Conservation (phyloP, 2,888 invertebrate species). For the Amblyjoppa proteus region DNA sequence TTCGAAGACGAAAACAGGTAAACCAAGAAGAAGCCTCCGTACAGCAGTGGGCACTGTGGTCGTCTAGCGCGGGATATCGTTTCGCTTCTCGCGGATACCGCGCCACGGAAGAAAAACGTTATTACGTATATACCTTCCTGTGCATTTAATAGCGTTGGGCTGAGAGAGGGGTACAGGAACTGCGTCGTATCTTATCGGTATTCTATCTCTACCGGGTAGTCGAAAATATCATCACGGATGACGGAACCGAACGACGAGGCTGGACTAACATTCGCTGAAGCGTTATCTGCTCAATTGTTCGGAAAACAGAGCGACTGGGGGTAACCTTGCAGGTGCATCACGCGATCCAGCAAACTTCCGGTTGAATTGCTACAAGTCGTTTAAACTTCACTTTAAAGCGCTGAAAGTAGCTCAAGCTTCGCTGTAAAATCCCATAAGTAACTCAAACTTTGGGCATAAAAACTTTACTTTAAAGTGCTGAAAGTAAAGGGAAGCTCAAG, state of each 20-base stretch:
- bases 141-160: neutral
- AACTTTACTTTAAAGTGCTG: neutral
- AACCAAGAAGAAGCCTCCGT: conserved; percentile 31
- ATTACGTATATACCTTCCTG: conserved; percentile 38
- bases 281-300: neutral
- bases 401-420: neutral
- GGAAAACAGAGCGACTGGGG: neutral
- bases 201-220: conserved; percentile 5
- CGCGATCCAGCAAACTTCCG: neutral
- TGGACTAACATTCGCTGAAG: neutral
- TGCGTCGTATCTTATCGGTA: conserved; percentile 48
- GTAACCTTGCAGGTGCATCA: neutral
- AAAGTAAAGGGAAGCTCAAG: neutral
- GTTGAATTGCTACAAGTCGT: neutral
- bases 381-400: neutral
- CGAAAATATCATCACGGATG: neutral
- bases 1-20: conserved; percentile 34
- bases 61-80: conserved; percentile 39
- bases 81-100: conserved; percentile 52
- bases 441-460: neutral
- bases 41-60: conserved; percentile 17
- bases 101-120: conserved; percentile 33
- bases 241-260: neutral
- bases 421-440: neutral
- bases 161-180: conserved; percentile 25